Evolutionary conservation across 1,140 invertebrate species (phyloP), one percentile per base, ranked within the genome.

Genomic region (Ostrea denselamellosa): DNA sequence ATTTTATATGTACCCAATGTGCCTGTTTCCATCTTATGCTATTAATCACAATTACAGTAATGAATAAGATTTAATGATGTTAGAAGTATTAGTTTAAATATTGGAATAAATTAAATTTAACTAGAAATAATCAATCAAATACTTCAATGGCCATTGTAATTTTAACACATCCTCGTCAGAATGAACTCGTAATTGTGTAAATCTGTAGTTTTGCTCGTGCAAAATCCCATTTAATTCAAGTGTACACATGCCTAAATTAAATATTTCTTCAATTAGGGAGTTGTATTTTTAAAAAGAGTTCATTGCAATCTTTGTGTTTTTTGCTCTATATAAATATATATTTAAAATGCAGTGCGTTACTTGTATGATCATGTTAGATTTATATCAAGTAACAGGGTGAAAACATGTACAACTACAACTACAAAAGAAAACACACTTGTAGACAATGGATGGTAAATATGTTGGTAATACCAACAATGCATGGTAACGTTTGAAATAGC

Each of bases 221-320:
- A 68, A 10, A 68, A 68, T 68, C 65, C n/a, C 65, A 68, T 8
- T 22, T 68, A n/a, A 25, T 68, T 68, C 65, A 68, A 22, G 62
- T 68, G 62, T 19, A 68, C 12, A 68, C 8, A 68, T 68, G 8
- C 62, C 62, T 68, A 22, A 68, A 68, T n/a, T n/a, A n/a, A n/a
- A n/a, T n/a, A n/a, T n/a, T n/a, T n/a, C n/a, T n/a, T n/a, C n/a
- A n/a, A n/a, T n/a, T n/a, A n/a, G n/a, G n/a, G n/a, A n/a, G n/a
- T n/a, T n/a, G n/a, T n/a, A n/a, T n/a, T n/a, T n/a, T n/a, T n/a
- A n/a, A n/a, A n/a, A n/a, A n/a, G n/a, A n/a, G n/a, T n/a, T n/a
- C n/a, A n/a, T n/a, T n/a, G n/a, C n/a, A n/a, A n/a, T n/a, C n/a
- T n/a, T n/a, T n/a, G n/a, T n/a, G n/a, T n/a, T n/a, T n/a, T n/a